A percentile compares a stretch with the other conserved stretches of the same genome.
These are phyloP conservation scores for Cebus imitator DNA, from an alignment of 2,113 vertebrate genomes.

Conservation along the genomic window DNA sequence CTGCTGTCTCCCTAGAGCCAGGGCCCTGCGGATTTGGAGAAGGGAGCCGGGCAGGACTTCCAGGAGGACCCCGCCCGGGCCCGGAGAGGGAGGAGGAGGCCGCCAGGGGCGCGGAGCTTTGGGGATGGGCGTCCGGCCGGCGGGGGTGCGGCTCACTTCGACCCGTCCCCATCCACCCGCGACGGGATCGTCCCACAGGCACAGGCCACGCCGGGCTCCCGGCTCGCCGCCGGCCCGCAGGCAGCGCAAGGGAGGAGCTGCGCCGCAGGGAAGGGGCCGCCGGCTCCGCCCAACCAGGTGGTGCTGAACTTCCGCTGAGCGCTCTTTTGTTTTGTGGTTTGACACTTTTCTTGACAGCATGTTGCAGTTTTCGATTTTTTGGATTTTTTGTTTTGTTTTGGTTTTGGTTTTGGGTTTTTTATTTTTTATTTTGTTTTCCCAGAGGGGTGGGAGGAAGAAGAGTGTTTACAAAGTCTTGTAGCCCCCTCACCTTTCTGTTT, in stretches of 20 bases:
- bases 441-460: conserved; percentile 72
- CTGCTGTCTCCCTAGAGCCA: conserved; percentile 83
- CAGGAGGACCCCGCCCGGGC: conserved; percentile 64
- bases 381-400: conserved; percentile 78
- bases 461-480: conserved; percentile 82
- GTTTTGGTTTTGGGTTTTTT: background rate
- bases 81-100: conserved; percentile 68
- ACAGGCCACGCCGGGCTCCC: conserved; percentile 55
- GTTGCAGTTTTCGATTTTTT: conserved; percentile 78
- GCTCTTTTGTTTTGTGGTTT: conserved; percentile 74
- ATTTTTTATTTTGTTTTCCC: conserved; percentile 65
- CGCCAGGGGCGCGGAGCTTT: background rate
- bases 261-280: background rate
- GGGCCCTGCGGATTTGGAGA: conserved; percentile 80
- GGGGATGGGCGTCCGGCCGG: background rate
- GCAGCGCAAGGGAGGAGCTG: conserved; percentile 28
- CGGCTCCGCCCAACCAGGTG: conserved; percentile 42
- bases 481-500: conserved; percentile 78
- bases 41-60: conserved; percentile 64
- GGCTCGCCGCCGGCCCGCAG: conserved; percentile 69
- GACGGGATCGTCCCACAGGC: background rate
- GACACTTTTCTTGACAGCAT: conserved; percentile 83
- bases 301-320: conserved; percentile 68
- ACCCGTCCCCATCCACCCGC: background rate
- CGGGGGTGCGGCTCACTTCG: background rate